A percentile compares a stretch with the other conserved stretches of the same genome.
phyloP scores from a whole-genome alignment of 1,140 invertebrate species.

The Matsumurasca onukii region DNA sequence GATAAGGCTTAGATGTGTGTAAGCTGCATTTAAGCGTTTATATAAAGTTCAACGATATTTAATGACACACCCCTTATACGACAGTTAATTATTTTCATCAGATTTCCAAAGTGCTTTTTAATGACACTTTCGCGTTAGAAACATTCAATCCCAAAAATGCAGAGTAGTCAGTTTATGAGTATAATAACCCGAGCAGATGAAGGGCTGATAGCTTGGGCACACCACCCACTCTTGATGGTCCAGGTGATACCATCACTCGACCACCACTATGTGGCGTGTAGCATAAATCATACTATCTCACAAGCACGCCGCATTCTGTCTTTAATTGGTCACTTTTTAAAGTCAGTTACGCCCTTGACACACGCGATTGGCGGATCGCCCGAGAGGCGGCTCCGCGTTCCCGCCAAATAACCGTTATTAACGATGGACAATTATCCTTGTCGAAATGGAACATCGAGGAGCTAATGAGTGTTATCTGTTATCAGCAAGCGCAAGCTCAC shows the following conservation, averaged over 20 bases:
- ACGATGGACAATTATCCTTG: slow-evolving; percentile 16
- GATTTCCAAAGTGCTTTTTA: too few relatives aligned
- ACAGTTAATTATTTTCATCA: too few relatives aligned
- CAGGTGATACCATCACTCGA: neutral
- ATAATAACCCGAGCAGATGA: too few relatives aligned
- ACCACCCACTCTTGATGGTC: slow-evolving; percentile 2
- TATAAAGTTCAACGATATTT: too few relatives aligned
- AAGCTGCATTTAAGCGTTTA: too few relatives aligned
- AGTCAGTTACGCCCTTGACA: slow-evolving; percentile 7
- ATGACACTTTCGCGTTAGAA: too few relatives aligned
- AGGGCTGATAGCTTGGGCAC: too few relatives aligned
- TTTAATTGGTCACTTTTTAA: slow-evolving; percentile 24
- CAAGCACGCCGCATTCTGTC: slow-evolving; percentile 10
- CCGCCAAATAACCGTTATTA: slow-evolving; percentile 23
- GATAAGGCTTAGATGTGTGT: too few relatives aligned
- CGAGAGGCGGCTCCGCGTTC: neutral
- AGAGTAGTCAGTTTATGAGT: too few relatives aligned
- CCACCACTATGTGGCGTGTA: neutral
- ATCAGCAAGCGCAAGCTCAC: neutral
- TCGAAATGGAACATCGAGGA: slow-evolving; percentile 19
- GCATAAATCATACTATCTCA: slow-evolving; percentile 25
- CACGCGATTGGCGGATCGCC: slow-evolving; percentile 12
- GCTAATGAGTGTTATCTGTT: neutral
- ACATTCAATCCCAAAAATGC: too few relatives aligned
- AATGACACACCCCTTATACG: too few relatives aligned